Percentiles rank a stretch among this genome's conserved stretches.
phyloP scores from a whole-genome alignment of 2,797 vertebrate species.

The Sarcophilus harrisii region DNA sequence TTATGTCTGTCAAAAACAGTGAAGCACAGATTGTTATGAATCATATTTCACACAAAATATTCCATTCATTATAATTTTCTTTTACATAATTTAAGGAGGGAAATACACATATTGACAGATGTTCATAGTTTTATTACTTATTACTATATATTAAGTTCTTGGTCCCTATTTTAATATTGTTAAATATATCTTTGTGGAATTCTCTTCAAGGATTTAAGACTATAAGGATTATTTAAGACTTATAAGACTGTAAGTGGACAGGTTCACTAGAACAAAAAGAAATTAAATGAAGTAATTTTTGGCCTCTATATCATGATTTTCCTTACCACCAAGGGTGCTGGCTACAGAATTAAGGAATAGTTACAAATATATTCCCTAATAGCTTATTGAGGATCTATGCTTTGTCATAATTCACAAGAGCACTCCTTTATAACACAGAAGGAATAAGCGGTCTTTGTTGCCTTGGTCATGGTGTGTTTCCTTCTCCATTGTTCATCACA shows the following conservation, averaged over 20 bases:
- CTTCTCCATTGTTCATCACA: slow-evolving; percentile 58
- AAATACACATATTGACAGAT: neutral
- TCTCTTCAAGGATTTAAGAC: neutral
- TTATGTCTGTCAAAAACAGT: neutral
- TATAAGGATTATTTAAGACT: neutral
- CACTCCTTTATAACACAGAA: neutral
- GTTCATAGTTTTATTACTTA: neutral
- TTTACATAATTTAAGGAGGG: neutral
- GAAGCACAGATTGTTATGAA: neutral
- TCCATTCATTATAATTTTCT: neutral
- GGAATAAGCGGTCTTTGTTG: slow-evolving; percentile 49
- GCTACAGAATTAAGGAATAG: neutral
- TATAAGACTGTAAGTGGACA: neutral
- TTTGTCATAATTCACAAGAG: neutral
- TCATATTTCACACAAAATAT: neutral
- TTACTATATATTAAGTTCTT: neutral
- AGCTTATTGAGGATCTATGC: neutral
- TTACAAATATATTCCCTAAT: neutral
- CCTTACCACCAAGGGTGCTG: neutral
- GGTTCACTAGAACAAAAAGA: slow-evolving; percentile 3
- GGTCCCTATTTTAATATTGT: slow-evolving; percentile 30
- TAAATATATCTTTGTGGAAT: neutral
- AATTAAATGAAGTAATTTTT: slow-evolving; percentile 22
- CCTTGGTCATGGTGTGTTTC: slow-evolving; percentile 56
- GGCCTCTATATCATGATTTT: neutral